phyloP scores from a whole-genome alignment of 1,140 invertebrate genomes.

The Halyomorpha halys region DNA sequence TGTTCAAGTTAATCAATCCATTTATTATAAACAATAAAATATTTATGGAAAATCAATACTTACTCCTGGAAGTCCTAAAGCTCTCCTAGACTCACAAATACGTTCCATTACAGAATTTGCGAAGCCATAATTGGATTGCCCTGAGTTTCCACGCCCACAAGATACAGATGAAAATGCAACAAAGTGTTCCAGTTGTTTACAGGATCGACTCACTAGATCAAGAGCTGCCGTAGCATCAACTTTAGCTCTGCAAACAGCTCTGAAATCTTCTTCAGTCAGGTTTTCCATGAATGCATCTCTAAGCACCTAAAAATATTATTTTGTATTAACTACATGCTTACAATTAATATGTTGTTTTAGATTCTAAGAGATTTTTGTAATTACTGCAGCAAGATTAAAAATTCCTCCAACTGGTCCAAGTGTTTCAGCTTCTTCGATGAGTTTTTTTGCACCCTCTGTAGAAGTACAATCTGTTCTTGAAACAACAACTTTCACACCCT shows the following conservation, averaged over 20 bases:
- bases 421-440: conserved; percentile 57
- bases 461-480: conserved; percentile 56
- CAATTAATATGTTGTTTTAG: neutral
- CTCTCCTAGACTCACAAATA: conserved; percentile 73
- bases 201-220: conserved; percentile 58
- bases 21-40: neutral
- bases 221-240: conserved; percentile 62
- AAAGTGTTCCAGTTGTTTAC: conserved; percentile 76
- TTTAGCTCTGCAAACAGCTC: conserved; percentile 64
- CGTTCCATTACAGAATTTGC: conserved; percentile 96
- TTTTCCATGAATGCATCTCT: conserved; percentile 82
- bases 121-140: conserved; percentile 90
- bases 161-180: conserved; percentile 90
- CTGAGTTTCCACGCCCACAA: conserved; percentile 89
- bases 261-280: conserved; percentile 68
- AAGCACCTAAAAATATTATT: conserved; percentile 46
- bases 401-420: conserved; percentile 81
- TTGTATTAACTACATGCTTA: no score
- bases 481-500: conserved; percentile 58
- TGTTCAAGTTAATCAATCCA: neutral
- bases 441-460: conserved; percentile 52
- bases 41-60: conserved; percentile 25
- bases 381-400: conserved; percentile 86
- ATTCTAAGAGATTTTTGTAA: conserved; percentile 18
- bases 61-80: conserved; percentile 63